Evolutionary conservation across 2,113 vertebrate genomes (phyloP).

Genomic region (Odontesthes bonariensis): DNA sequence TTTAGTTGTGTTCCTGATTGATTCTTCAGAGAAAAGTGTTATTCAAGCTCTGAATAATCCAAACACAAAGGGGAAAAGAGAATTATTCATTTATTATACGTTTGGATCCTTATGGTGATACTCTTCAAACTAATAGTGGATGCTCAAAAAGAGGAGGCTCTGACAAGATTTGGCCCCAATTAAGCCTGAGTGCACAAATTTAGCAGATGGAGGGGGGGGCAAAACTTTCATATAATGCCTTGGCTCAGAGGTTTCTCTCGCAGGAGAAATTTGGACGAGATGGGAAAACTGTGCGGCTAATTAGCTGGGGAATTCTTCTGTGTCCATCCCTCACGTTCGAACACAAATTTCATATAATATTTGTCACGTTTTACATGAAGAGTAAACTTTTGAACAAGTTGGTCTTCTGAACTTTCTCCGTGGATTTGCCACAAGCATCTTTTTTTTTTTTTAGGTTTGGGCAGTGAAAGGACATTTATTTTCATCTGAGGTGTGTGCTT

Average conservation of each 20-base stretch:
- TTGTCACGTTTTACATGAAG: slow-evolving; percentile 20
- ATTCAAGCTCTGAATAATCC: slow-evolving; percentile 12
- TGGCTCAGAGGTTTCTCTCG: slow-evolving; percentile 71
- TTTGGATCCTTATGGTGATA: slow-evolving; percentile 55
- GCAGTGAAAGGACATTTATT: too few species aligned
- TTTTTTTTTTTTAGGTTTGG: too few species aligned
- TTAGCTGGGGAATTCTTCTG: slow-evolving; percentile 54
- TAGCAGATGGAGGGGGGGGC: slow-evolving; percentile 68
- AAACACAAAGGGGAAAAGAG: slow-evolving; percentile 30
- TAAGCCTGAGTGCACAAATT: slow-evolving; percentile 69
- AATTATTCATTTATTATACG: slow-evolving; percentile 53
- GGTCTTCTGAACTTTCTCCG: too few species aligned
- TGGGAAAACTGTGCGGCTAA: slow-evolving; percentile 64
- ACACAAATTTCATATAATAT: slow-evolving; percentile 33
- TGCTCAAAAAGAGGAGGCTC: slow-evolving; percentile 53
- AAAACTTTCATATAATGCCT: slow-evolving; percentile 68
- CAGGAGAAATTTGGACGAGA: slow-evolving; percentile 66
- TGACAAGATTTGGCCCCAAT: slow-evolving; percentile 78
- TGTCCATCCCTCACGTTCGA: slow-evolving; percentile 50
- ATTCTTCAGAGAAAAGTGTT: slow-evolving; percentile 33
- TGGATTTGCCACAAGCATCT: too few species aligned
- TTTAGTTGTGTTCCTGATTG: background rate
- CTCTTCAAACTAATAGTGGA: slow-evolving; percentile 47
- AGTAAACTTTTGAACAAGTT: background rate
- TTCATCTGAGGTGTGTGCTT: too few species aligned